phyloP scores from a whole-genome alignment of 2,797 vertebrate genomes.

The Alcedo quadribrachys region DNA sequence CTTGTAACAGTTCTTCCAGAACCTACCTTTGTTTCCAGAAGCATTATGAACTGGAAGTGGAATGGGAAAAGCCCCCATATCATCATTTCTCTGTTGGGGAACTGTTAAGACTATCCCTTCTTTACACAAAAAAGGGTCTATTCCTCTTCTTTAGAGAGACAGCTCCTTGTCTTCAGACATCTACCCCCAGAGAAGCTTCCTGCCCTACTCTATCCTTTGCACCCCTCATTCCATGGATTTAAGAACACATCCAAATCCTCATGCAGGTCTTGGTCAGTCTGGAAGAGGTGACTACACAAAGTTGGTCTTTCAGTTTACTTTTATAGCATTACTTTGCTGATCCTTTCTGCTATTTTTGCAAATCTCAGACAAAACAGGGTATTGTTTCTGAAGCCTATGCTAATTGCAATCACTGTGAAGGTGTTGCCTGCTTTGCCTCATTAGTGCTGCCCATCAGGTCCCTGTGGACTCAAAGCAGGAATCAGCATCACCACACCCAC shows the following conservation, averaged over 20 bases:
- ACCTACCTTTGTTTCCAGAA: background rate
- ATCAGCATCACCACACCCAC: background rate
- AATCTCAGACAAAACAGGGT: constrained; percentile 19
- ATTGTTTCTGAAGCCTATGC: constrained; percentile 4
- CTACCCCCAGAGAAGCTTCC: background rate
- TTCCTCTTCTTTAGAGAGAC: background rate
- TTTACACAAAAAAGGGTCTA: background rate
- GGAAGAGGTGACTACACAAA: background rate
- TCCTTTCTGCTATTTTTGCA: background rate
- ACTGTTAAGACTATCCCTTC: background rate
- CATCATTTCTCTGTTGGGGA: background rate
- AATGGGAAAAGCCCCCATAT: background rate
- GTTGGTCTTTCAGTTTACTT: background rate
- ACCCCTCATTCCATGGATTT: background rate
- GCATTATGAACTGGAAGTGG: background rate
- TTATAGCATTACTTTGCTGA: background rate
- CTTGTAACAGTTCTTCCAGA: background rate
- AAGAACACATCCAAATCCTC: background rate
- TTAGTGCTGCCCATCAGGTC: background rate
- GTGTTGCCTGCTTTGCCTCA: background rate
- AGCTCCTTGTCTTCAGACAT: background rate
- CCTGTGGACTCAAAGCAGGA: background rate
- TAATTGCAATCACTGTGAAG: constrained; percentile 36
- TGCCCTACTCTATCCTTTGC: background rate
- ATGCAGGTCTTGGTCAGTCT: background rate